A percentile compares a stretch with the other conserved stretches of the same genome.
Evolutionary conservation across 2,888 invertebrate genomes (phyloP).

Genomic region (Geophilus truncorum): DNA sequence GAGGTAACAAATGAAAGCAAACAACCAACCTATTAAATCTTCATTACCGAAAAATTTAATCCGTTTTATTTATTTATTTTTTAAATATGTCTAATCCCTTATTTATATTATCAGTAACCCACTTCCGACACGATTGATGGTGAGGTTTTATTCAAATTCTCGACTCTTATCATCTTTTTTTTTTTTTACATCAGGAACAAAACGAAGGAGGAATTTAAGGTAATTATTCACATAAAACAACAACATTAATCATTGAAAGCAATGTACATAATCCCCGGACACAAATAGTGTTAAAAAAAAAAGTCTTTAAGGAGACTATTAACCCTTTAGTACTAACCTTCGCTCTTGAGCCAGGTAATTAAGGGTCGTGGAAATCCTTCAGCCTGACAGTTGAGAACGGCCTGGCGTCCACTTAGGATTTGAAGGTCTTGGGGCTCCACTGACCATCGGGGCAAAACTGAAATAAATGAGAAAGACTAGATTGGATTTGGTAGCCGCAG

Average conservation of each 20-base stretch:
- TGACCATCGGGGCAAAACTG: slow-evolving; percentile 49
- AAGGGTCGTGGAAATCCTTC: slow-evolving; percentile 47
- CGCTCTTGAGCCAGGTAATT: slow-evolving; percentile 44
- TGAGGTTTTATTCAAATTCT: too few relatives aligned
- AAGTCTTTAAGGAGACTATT: not conserved
- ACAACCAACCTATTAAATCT: too few relatives aligned
- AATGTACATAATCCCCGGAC: not conserved
- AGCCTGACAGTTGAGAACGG: slow-evolving; percentile 45
- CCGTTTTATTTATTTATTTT: too few relatives aligned
- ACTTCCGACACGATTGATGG: too few relatives aligned
- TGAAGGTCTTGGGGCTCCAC: slow-evolving; percentile 45
- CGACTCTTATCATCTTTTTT: too few relatives aligned
- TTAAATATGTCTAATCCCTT: too few relatives aligned
- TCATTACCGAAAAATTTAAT: too few relatives aligned
- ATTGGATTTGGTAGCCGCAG: not conserved
- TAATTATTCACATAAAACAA: not conserved
- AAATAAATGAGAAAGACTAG: not conserved
- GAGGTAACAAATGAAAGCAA: too few relatives aligned
- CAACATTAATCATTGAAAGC: not conserved
- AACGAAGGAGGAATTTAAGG: too few relatives aligned
- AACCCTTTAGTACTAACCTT: slow-evolving; percentile 27
- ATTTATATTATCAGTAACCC: too few relatives aligned
- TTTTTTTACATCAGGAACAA: too few relatives aligned
- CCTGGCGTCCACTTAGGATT: slow-evolving; percentile 44
- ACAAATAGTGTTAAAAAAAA: too few relatives aligned